Conservation (phyloP, 1,140 invertebrate species). For the Portunus trituberculatus region DNA sequence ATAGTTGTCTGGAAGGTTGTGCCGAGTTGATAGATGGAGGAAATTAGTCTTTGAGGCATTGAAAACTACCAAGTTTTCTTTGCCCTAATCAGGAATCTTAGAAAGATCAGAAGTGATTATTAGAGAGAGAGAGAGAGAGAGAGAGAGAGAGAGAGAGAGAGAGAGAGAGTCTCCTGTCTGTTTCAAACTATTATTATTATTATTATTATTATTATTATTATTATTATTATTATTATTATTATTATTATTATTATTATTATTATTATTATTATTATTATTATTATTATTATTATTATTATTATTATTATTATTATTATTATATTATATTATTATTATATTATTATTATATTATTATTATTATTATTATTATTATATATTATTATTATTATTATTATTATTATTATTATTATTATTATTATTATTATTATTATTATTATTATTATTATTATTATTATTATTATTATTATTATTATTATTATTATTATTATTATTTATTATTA, state of each 20-base stretch:
- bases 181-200: neutral
- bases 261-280: conserved; percentile 26
- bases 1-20: no score
- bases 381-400: neutral
- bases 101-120: no score
- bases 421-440: conserved; percentile 26
- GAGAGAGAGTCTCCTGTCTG: neutral
- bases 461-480: neutral
- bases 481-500: neutral
- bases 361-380: neutral
- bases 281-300: conserved; percentile 26
- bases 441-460: neutral
- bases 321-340: neutral
- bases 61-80: no score
- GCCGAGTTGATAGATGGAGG: no score
- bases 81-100: no score
- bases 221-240: conserved; percentile 26
- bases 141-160: neutral
- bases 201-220: conserved; percentile 26
- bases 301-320: conserved; percentile 26
- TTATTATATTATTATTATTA: neutral
- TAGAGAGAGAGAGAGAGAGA: no score
- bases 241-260: conserved; percentile 26
- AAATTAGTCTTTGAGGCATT: no score
- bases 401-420: conserved; percentile 1